Evolutionary conservation across 1,140 invertebrate species (phyloP).

Genomic region (Triops longicaudatus): DNA sequence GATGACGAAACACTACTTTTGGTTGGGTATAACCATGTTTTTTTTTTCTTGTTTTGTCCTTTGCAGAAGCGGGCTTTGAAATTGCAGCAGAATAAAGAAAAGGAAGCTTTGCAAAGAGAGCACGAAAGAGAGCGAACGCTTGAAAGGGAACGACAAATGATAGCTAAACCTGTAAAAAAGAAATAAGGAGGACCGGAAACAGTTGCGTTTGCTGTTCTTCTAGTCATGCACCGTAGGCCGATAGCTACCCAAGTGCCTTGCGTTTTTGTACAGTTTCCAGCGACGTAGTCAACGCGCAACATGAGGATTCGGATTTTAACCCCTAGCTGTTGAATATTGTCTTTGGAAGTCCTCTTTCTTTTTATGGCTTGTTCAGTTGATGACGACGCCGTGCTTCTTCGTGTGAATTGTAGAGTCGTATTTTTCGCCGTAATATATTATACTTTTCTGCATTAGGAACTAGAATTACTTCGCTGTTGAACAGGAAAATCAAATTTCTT

Average conservation of each 20-base stretch:
- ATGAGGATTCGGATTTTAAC: neutral
- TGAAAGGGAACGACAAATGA: conserved; percentile 38
- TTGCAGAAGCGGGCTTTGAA: conserved; percentile 40
- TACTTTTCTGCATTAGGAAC: no score
- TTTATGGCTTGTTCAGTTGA: no score
- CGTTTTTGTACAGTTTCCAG: neutral
- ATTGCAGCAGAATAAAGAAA: conserved; percentile 41
- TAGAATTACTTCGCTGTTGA: no score
- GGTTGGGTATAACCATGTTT: neutral
- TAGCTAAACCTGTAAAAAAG: conserved; percentile 34
- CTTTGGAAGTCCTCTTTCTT: no score
- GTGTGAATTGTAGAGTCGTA: no score
- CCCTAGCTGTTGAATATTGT: no score
- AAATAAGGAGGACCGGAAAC: conserved; percentile 7
- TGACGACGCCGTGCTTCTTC: no score
- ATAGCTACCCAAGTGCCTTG: neutral
- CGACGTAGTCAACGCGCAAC: neutral
- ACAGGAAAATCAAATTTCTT: no score
- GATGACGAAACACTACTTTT: neutral
- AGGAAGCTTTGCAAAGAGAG: conserved; percentile 38
- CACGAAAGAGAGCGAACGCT: conserved; percentile 38
- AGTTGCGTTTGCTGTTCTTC: conserved; percentile 3
- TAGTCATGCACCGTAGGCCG: neutral
- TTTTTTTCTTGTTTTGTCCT: neutral
- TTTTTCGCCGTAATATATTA: no score